Conservation (phyloP, 2,888 invertebrate genomes). For the Acleris laterana region DNA sequence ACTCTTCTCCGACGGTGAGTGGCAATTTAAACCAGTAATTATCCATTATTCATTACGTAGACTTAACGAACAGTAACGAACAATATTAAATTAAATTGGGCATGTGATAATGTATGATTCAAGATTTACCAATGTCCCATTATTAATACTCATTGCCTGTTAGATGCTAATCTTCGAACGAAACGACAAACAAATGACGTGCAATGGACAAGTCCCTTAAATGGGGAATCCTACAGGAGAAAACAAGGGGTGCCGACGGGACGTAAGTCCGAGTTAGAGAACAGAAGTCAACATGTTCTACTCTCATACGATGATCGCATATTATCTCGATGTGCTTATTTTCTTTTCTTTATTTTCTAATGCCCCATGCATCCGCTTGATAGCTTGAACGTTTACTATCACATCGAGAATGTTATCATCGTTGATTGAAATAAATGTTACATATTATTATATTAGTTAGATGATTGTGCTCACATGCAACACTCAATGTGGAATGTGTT, state of each 20-base stretch:
- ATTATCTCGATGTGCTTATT: slow-evolving; percentile 79
- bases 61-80: neutral
- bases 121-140: neutral
- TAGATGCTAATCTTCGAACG: slow-evolving; percentile 73
- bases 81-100: slow-evolving; percentile 14
- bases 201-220: slow-evolving; percentile 66
- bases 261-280: slow-evolving; percentile 83
- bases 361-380: slow-evolving; percentile 72
- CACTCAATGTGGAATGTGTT: slow-evolving; percentile 70
- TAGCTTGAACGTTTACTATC: slow-evolving; percentile 71
- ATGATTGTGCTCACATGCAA: slow-evolving; percentile 45
- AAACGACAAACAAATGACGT: slow-evolving; percentile 74
- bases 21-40: slow-evolving; percentile 41
- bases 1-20: slow-evolving; percentile 90
- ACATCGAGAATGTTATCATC: slow-evolving; percentile 82
- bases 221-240: slow-evolving; percentile 84
- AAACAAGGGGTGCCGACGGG: slow-evolving; percentile 86
- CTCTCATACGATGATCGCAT: slow-evolving; percentile 74
- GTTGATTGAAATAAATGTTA: slow-evolving; percentile 53
- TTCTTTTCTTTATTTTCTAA: slow-evolving; percentile 54
- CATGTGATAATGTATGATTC: neutral
- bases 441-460: slow-evolving; percentile 49
- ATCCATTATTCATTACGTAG: slow-evolving; percentile 23
- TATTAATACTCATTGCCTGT: slow-evolving; percentile 38
- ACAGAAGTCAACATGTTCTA: slow-evolving; percentile 45